These are phyloP conservation scores for Penelope pileata DNA, from an alignment of 2,113 vertebrate genomes.

Conservation along the genomic window DNA sequence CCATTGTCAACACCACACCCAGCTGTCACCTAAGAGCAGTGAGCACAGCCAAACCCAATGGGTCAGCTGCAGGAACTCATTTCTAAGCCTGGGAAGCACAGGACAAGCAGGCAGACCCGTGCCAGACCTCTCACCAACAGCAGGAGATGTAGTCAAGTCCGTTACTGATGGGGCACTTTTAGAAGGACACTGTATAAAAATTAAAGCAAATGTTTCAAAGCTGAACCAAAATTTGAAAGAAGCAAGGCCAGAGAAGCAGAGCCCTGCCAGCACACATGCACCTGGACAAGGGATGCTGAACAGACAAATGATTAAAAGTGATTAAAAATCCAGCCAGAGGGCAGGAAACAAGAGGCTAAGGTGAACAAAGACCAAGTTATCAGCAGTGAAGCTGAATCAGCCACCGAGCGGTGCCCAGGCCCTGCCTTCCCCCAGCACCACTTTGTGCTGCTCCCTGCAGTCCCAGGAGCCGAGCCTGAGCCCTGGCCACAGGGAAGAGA, in stretches of 20 bases:
- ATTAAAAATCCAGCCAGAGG: too few species aligned
- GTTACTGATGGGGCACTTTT: not conserved
- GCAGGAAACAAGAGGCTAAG: not conserved
- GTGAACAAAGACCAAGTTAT: accelerated
- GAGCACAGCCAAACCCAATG: not conserved
- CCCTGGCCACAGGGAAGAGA: not conserved
- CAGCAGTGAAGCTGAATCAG: not conserved
- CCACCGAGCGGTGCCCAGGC: not conserved
- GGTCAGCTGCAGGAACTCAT: not conserved
- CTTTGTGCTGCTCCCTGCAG: not conserved
- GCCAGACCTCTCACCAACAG: not conserved
- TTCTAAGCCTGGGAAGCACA: not conserved
- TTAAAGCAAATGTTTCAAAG: not conserved
- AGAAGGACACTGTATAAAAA: not conserved
- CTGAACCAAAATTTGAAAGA: not conserved
- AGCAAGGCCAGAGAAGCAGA: not conserved
- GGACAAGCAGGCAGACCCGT: not conserved
- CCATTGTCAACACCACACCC: not conserved
- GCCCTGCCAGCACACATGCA: accelerated
- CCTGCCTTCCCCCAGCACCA: not conserved
- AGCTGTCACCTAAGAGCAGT: not conserved
- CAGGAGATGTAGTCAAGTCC: not conserved
- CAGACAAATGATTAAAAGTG: too few species aligned
- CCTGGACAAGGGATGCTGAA: not conserved
- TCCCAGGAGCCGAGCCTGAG: not conserved